Percentiles rank a stretch among this genome's conserved stretches.
Conservation (phyloP, 2,888 invertebrate species). For the Noctua janthina region DNA sequence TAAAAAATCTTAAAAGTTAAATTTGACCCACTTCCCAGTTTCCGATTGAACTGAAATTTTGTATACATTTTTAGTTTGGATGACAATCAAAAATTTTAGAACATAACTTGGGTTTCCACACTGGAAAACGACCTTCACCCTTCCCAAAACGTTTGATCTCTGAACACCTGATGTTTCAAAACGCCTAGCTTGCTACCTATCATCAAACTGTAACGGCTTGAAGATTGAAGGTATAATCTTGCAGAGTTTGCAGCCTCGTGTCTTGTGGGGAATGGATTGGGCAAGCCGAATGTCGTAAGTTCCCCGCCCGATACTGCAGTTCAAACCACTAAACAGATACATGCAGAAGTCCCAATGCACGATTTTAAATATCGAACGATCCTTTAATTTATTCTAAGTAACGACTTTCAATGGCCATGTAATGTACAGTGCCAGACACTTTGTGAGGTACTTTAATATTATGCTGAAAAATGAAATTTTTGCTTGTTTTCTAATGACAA, state of each 20-base stretch:
- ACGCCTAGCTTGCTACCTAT: too few species aligned
- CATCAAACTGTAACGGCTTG: neutral
- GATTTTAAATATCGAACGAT: too few species aligned
- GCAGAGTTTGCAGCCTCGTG: neutral
- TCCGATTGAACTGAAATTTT: neutral
- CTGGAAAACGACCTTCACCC: neutral
- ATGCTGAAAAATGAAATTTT: neutral
- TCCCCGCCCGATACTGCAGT: constrained; percentile 39
- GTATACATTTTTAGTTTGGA: neutral
- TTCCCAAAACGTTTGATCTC: neutral
- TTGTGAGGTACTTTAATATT: neutral
- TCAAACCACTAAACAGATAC: constrained; percentile 8
- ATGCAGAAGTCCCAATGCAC: neutral
- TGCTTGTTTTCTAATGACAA: neutral
- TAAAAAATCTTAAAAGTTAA: neutral
- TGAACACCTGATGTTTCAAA: neutral
- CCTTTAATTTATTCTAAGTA: neutral
- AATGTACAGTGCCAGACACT: neutral
- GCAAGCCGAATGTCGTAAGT: constrained; percentile 12
- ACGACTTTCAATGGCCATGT: neutral
- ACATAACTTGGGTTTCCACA: neutral
- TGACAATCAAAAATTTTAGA: neutral
- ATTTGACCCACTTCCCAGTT: neutral
- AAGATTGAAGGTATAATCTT: constrained; percentile 1
- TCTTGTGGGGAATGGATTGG: neutral